A percentile compares a stretch with the other conserved stretches of the same genome.
phyloP scores from a whole-genome alignment of 2,888 invertebrate species.

The Rhamnusium bicolor region DNA sequence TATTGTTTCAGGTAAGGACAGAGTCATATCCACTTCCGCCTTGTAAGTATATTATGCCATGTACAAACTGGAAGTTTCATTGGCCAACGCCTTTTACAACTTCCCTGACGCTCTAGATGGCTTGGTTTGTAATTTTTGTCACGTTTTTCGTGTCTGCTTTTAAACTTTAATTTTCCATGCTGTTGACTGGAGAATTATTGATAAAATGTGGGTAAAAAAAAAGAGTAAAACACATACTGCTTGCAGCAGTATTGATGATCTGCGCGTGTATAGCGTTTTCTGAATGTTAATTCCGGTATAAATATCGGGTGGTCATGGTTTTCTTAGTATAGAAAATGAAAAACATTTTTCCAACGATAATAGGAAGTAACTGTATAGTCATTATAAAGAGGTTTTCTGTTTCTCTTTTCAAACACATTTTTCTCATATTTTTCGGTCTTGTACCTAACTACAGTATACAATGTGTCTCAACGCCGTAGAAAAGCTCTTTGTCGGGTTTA shows the following conservation, averaged over 20 bases:
- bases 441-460: neutral
- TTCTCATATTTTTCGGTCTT: neutral
- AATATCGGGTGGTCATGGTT: neutral
- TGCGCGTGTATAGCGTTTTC: neutral
- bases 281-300: neutral
- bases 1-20: conserved; percentile 20
- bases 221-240: neutral
- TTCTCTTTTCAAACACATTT: neutral
- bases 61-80: neutral
- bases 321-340: too few species aligned
- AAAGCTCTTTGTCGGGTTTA: too few species aligned
- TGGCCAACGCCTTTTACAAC: neutral
- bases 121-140: conserved; percentile 45
- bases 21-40: neutral
- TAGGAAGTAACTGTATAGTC: neutral
- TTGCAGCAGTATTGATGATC: neutral
- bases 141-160: conserved; percentile 47
- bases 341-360: too few species aligned
- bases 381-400: neutral
- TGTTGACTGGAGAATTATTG: conserved; percentile 42
- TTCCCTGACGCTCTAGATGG: neutral
- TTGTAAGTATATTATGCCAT: too few species aligned
- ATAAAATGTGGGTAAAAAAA: conserved; percentile 32
- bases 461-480: too few species aligned
- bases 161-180: conserved; percentile 41